phyloP scores from a whole-genome alignment of 2,888 invertebrate species.

The Pristionchus mayeri region DNA sequence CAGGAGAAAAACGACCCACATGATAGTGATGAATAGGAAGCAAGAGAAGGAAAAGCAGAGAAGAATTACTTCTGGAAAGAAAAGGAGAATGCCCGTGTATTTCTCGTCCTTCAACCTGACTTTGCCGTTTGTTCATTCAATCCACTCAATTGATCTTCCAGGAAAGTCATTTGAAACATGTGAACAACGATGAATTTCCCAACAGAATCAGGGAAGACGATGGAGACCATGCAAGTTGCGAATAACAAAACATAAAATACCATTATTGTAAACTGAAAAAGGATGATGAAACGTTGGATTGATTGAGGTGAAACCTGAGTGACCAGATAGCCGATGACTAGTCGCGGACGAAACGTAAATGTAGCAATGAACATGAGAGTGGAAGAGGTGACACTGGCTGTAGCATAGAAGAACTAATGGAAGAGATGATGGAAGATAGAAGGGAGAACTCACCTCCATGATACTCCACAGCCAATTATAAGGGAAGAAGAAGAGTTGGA shows the following conservation, averaged over 20 bases:
- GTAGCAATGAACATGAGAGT: neutral
- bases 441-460: neutral
- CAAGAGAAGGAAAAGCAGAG: neutral
- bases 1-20: neutral
- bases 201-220: neutral
- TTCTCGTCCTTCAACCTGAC: neutral
- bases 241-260: neutral
- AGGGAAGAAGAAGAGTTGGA: neutral
- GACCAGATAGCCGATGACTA: slow-evolving; percentile 2
- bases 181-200: neutral
- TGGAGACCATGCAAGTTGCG: neutral
- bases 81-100: neutral
- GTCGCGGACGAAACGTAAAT: neutral
- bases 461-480: neutral
- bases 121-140: neutral
- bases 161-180: neutral
- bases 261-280: neutral
- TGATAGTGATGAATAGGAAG: neutral
- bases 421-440: neutral
- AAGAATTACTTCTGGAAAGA: neutral
- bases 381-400: neutral
- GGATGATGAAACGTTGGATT: neutral
- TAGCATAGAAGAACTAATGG: neutral
- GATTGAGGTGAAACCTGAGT: neutral
- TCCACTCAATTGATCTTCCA: neutral